Conservation (phyloP, 2,113 vertebrate genomes). For the Nothoprocta pentlandii region DNA sequence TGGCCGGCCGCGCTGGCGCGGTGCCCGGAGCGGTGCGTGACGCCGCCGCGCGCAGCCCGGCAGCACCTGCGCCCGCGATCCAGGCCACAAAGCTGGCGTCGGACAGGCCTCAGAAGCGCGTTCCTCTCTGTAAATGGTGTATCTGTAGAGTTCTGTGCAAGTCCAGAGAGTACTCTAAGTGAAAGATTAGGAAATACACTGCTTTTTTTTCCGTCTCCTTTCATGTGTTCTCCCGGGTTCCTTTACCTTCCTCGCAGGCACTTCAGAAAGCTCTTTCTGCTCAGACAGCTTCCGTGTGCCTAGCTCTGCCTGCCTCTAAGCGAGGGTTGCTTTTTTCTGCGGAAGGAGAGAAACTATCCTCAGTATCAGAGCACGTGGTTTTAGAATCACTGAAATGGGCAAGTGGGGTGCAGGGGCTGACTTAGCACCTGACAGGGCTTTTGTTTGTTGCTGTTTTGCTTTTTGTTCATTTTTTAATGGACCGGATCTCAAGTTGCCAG, state of each 20-base stretch:
- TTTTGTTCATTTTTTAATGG: conserved; percentile 38
- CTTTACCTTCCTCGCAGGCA: conserved; percentile 5
- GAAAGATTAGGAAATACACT: background rate
- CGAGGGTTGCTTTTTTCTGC: background rate
- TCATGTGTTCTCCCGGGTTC: background rate
- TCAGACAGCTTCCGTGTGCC: background rate
- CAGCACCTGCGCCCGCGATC: background rate
- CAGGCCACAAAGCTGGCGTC: background rate
- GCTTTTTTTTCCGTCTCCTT: background rate
- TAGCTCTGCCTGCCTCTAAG: background rate
- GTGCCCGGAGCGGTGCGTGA: background rate
- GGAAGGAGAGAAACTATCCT: background rate
- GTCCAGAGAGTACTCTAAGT: background rate
- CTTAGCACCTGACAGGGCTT: conserved; percentile 46
- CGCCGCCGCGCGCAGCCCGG: background rate
- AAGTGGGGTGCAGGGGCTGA: conserved; percentile 18
- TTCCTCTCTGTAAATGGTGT: background rate
- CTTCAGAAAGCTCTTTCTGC: conserved; percentile 1
- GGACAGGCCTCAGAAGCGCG: background rate
- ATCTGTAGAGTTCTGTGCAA: background rate
- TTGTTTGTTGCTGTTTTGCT: conserved; percentile 4
- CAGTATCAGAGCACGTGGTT: conserved; percentile 26
- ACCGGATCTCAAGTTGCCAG: conserved; percentile 22
- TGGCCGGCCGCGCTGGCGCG: background rate
- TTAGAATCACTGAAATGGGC: conserved; percentile 12